phyloP scores from a whole-genome alignment of 1,140 invertebrate species.

The Calephelis virginiensis region DNA sequence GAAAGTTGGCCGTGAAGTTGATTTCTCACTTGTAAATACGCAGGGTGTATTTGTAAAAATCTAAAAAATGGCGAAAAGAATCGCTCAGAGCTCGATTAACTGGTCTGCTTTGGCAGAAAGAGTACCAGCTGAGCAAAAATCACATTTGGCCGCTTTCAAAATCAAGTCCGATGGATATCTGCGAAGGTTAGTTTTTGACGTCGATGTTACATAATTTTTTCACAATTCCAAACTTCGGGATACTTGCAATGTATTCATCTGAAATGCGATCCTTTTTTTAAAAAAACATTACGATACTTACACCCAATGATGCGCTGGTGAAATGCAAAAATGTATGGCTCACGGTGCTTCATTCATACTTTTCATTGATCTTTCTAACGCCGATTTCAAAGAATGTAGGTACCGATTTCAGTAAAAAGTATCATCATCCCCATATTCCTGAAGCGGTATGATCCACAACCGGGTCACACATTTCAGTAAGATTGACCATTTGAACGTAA shows the following conservation, averaged over 20 bases:
- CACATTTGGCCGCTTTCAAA: constrained; percentile 88
- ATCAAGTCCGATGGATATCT: constrained; percentile 89
- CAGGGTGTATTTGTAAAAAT: constrained; percentile 32
- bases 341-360: no score
- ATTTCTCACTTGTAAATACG: constrained; percentile 26
- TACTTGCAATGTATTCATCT: background rate
- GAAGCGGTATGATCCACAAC: no score
- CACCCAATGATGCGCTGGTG: no score
- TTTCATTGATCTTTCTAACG: no score
- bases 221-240: background rate
- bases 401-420: no score
- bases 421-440: no score
- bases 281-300: background rate
- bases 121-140: constrained; percentile 86
- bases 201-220: constrained; percentile 69
- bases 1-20: background rate
- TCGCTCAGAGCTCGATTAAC: constrained; percentile 89
- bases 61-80: constrained; percentile 66
- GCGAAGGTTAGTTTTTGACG: constrained; percentile 81
- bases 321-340: no score
- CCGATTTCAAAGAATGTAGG: no score
- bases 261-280: background rate
- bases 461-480: no score
- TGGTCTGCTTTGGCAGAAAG: constrained; percentile 91
- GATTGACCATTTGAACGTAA: no score